These are phyloP conservation scores for Amia ocellicauda DNA, from an alignment of 2,113 vertebrate genomes.

Conservation along the genomic window DNA sequence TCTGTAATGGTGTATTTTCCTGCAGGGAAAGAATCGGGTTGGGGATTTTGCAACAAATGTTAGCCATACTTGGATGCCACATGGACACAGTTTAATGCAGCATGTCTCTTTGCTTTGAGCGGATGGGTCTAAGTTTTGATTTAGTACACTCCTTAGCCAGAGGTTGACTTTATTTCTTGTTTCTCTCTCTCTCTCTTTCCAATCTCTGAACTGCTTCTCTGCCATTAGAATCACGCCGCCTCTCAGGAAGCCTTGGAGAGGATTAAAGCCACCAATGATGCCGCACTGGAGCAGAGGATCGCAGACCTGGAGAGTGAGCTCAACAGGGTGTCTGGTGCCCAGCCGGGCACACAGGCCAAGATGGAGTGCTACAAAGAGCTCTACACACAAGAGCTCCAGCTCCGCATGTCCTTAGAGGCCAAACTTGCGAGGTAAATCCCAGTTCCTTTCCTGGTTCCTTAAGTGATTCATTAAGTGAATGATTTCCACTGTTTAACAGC, in stretches of 20 bases:
- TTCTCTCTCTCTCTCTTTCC: no score
- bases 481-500: no score
- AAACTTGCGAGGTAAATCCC: constrained; percentile 79
- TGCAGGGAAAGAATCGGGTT: constrained; percentile 69
- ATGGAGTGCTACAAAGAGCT: constrained; percentile 75
- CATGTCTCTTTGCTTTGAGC: no score
- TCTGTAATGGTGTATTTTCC: constrained; percentile 17
- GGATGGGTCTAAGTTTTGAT: no score
- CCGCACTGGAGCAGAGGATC: constrained; percentile 76
- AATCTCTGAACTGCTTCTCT: background rate
- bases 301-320: constrained; percentile 76
- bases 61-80: constrained; percentile 58
- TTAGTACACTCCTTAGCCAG: no score
- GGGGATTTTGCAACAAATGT: constrained; percentile 76
- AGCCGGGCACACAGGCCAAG: constrained; percentile 67
- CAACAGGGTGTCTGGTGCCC: constrained; percentile 56
- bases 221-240: constrained; percentile 80
- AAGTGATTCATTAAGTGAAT: no score
- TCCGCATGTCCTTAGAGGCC: constrained; percentile 64
- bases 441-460: no score
- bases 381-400: constrained; percentile 74
- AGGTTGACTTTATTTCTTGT: no score
- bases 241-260: constrained; percentile 83
- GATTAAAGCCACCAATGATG: constrained; percentile 72
- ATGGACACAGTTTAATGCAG: no score